Percentiles rank a stretch among this genome's conserved stretches.
These are phyloP conservation scores for Monarcha castaneiventris DNA, from an alignment of 2,113 vertebrate species.

Conservation along the genomic window DNA sequence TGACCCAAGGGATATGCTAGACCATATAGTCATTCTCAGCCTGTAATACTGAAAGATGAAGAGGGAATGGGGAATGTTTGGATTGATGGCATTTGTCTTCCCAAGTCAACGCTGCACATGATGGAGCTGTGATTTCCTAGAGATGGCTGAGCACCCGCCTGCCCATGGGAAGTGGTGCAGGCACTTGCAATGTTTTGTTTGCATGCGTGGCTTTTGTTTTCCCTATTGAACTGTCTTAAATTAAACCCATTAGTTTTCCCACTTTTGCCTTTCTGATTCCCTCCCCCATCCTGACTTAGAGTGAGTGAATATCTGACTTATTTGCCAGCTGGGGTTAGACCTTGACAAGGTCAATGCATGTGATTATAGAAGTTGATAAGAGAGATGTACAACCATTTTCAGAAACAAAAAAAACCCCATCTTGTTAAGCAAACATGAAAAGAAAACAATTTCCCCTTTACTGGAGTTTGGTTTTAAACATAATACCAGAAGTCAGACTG, in stretches of 20 bases:
- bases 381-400: not conserved
- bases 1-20: not conserved
- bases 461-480: not conserved
- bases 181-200: not conserved
- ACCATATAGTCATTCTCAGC: too few relatives aligned
- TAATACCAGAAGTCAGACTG: not conserved
- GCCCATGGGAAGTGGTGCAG: accelerated
- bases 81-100: accelerated
- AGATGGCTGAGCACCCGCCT: not conserved
- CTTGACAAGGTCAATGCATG: not conserved
- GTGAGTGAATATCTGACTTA: not conserved
- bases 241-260: not conserved
- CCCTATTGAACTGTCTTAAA: not conserved
- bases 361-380: not conserved
- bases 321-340: not conserved
- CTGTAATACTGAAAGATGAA: not conserved
- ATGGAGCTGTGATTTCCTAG: not conserved
- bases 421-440: not conserved
- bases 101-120: accelerated
- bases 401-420: not conserved
- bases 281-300: accelerated
- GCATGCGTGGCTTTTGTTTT: accelerated
- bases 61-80: accelerated
- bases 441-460: not conserved
- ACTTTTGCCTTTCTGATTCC: not conserved